These are phyloP conservation scores for Chrysodeixis includens DNA, from an alignment of 2,888 invertebrate genomes.

Conservation along the genomic window DNA sequence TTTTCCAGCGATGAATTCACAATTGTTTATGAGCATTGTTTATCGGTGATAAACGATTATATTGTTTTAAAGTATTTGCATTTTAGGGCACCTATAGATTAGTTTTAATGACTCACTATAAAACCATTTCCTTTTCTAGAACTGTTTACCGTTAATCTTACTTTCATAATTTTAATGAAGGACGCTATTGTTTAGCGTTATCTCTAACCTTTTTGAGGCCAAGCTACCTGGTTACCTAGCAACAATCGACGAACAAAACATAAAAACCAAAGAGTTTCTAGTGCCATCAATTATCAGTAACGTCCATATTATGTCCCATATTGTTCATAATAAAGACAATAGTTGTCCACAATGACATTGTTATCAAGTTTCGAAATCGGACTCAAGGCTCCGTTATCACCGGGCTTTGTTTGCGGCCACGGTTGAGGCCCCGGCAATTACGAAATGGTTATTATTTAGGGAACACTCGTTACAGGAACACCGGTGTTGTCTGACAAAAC, in stretches of 20 bases:
- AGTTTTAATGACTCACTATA: background rate
- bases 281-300: conserved; percentile 16
- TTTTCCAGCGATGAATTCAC: conserved; percentile 3
- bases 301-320: too few relatives aligned
- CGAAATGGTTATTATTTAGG: background rate
- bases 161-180: too few relatives aligned
- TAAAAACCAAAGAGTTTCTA: conserved; percentile 1
- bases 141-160: background rate
- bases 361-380: conserved; percentile 49
- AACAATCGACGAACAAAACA: background rate
- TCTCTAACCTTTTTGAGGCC: background rate
- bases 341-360: conserved; percentile 33
- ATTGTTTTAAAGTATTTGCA: background rate
- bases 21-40: background rate
- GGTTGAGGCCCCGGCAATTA: conserved; percentile 39
- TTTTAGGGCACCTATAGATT: background rate
- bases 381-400: conserved; percentile 52
- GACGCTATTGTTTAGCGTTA: too few relatives aligned
- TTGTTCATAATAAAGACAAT: conserved; percentile 34
- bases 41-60: background rate
- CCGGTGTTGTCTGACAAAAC: background rate
- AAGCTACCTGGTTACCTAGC: background rate
- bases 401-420: conserved; percentile 51
- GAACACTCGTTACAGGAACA: conserved; percentile 2
- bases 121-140: background rate